Percentiles rank a stretch among this genome's conserved stretches.
Conservation (phyloP, 2,888 invertebrate species). For the Synanthedon tipuliformis region DNA sequence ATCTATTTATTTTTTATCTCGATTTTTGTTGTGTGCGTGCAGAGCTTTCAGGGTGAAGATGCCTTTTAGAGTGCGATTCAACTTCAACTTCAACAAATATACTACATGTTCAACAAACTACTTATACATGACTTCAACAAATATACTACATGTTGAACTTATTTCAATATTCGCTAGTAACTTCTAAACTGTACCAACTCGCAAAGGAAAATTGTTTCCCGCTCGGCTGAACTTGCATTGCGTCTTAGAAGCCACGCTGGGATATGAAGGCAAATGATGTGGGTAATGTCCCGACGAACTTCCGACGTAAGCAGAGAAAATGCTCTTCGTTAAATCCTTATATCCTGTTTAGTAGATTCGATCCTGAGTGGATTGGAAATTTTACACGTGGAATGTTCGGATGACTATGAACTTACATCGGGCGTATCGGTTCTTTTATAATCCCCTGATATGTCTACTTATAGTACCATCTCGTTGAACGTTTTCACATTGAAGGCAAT, state of each 20-base stretch:
- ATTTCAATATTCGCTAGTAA: not conserved
- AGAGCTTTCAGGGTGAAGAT: no score
- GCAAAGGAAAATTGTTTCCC: constrained; percentile 18
- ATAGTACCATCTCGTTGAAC: no score
- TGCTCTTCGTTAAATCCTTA: not conserved
- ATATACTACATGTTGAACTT: no score
- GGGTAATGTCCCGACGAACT: constrained; percentile 8
- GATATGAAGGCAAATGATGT: constrained; percentile 21
- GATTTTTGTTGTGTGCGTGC: no score
- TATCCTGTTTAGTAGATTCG: not conserved
- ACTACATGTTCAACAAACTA: no score
- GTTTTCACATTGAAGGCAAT: no score
- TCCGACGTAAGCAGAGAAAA: not conserved
- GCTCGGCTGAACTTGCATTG: constrained; percentile 19
- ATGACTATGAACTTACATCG: no score
- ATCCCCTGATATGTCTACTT: not conserved
- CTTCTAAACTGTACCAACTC: constrained; percentile 2
- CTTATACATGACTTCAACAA: no score
- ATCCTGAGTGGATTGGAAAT: not conserved
- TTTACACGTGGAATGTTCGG: not conserved
- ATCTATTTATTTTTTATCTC: no score
- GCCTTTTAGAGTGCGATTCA: no score
- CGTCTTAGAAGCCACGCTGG: constrained; percentile 14
- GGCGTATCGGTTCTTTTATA: no score
- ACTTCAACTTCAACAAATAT: no score